Evolutionary conservation across 2,888 invertebrate species (phyloP).

Genomic region (Bombylius discolor): DNA sequence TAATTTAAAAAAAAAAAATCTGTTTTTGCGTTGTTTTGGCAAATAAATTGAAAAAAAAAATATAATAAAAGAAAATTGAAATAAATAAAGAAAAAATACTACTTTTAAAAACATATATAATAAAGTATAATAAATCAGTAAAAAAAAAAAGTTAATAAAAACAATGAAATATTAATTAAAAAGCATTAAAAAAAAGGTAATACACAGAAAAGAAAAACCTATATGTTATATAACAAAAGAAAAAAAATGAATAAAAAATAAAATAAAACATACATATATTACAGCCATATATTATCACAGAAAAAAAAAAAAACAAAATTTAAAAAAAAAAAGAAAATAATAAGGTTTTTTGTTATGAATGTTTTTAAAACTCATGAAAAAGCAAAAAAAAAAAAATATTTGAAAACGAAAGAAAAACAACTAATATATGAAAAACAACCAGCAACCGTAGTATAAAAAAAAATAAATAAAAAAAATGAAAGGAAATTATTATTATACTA

Average conservation of each 20-base stretch:
- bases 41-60: background rate
- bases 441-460: too few relatives aligned
- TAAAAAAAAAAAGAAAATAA: too few relatives aligned
- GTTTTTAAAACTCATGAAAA: background rate
- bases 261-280: background rate
- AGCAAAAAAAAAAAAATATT: too few relatives aligned
- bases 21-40: background rate
- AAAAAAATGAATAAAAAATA: background rate
- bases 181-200: background rate
- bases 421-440: too few relatives aligned
- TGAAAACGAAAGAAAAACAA: background rate
- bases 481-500: too few relatives aligned
- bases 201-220: background rate
- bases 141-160: background rate
- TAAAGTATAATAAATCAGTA: background rate
- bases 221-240: too few relatives aligned
- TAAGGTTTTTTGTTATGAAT: background rate
- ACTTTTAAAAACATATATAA: background rate
- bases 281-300: too few relatives aligned
- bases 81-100: background rate
- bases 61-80: background rate
- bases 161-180: background rate
- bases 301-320: too few relatives aligned
- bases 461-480: too few relatives aligned
- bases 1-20: constrained; percentile 14